Evolutionary conservation across 2,113 vertebrate species (phyloP), one percentile per base, ranked within the genome.

Genomic region (Ranitomeya imitator): DNA sequence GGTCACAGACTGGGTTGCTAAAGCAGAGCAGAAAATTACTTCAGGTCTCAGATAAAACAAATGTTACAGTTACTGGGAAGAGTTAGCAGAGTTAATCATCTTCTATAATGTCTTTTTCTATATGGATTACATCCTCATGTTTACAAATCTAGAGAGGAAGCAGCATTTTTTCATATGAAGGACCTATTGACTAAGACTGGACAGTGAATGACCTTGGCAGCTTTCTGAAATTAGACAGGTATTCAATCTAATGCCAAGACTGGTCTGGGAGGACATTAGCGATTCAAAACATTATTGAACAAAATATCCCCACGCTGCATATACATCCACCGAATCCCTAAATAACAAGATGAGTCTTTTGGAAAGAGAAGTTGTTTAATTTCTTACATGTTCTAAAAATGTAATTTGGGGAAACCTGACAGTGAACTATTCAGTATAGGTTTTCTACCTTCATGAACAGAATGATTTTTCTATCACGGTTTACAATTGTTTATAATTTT

Each of bases 191-290:
- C 77, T 23, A 23, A 14, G 52, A 79, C 45, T 23, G 52, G 52
- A 79, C 21, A 57, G 77, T n/a, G 55, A 57, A 79, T 57, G 77
- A 55, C 76, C 76, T 78, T 78, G 76, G 76, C 76, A 55, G 52
- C 52, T 79, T 18, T 23, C 52, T 55, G 52, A 79, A n/a, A 79
- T n/a, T 14, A 57, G 52, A 57, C 51, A 55, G 77, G 77, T 79
- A n/a, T 79, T 55, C 19, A 79, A 79, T 79, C 52, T 55, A 54
- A 55, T 6, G 4, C 18, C 45, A 52, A 11, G 37, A 76, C 52
- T 55, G 51, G 21, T 26, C 77, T 52, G 51, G 52, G 21, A 79
- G 51, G 52, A 79, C 21, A 57, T 79, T 79, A 54, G 21, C 6
- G 6, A 78, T 55, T 79, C 77, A 23, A 79, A 21, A 79, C 19